Evolutionary conservation across 1,140 invertebrate species (phyloP), one percentile per base, ranked within the genome.

Genomic region (Parasteatoda tepidariorum): DNA sequence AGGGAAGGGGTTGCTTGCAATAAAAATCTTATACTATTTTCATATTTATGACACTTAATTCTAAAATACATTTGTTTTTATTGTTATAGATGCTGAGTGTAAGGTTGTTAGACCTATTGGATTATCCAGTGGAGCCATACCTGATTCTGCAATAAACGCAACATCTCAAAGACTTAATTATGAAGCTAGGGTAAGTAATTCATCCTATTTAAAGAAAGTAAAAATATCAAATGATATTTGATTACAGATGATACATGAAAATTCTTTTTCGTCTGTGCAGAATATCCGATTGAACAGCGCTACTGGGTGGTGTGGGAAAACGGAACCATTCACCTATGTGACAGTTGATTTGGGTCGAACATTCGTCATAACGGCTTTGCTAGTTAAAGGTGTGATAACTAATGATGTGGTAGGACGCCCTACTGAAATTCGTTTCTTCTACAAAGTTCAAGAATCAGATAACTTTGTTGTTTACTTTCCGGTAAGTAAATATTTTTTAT

Each of bases 381-480:
- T 97, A 30, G 95, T 97, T 0, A 88, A 88, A 90, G 96, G 96
- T 71, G 96, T 98, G 15, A 95, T 98, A 3, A 97, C 96, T 0
- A 97, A 97, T 85, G 96, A 97, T 87, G 96, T 97, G 68, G 96
- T 97, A 13, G 96, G 96, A 74, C 91, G 96, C 78, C 96, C 96
- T 7, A 98, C 96, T 0, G 96, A 98, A 91, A 96, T 98, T 75
- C 91, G 97, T 81, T 97, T 98, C 90, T 98, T 98, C 91, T 98
- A 98, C 88, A 98, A 98, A 90, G 94, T 96, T 90, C 92, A 94
- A 4, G 96, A 97, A 89, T 93, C 90, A 85, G 96, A 98, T 88
- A 97, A 98, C 87, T 98, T 97, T 87, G 96, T 98, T 7, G 95
- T 98, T 0, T 98, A 98, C 86, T 98, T 97, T 91, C 96, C 97